phyloP scores from a whole-genome alignment of 2,888 invertebrate species.

The Uloborus plumipes region DNA sequence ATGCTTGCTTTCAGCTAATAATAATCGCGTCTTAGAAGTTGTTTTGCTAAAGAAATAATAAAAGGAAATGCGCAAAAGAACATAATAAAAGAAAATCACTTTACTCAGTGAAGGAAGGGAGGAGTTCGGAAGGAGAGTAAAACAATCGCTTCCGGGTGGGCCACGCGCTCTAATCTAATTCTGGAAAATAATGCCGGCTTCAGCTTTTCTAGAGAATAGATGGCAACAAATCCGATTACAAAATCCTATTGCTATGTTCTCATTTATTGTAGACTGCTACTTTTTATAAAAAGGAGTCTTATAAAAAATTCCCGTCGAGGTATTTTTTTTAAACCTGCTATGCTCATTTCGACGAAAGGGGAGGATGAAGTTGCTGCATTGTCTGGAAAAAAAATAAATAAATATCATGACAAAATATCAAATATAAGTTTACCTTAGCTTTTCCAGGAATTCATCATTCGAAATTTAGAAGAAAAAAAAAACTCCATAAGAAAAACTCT shows the following conservation, averaged over 20 bases:
- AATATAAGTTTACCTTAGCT: constrained; percentile 16
- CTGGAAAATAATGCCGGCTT: constrained; percentile 55
- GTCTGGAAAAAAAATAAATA: constrained; percentile 37
- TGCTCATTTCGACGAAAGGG: constrained; percentile 44
- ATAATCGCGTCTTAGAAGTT: constrained; percentile 53
- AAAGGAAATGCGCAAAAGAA: constrained; percentile 10
- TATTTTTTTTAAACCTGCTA: constrained; percentile 7
- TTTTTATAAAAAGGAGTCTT: too few species aligned
- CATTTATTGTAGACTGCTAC: constrained; percentile 42
- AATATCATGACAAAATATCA: constrained; percentile 1
- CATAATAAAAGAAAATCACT: constrained; percentile 23
- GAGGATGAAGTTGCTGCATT: constrained; percentile 26
- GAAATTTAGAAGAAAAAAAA: too few species aligned
- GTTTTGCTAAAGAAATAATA: constrained; percentile 38
- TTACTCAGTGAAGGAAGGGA: constrained; percentile 17
- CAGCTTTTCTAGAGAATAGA: constrained; percentile 31
- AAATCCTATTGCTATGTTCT: constrained; percentile 59
- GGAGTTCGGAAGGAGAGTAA: constrained; percentile 12
- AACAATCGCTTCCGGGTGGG: constrained; percentile 42
- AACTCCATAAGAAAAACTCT: too few species aligned
- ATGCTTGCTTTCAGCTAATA: constrained; percentile 43
- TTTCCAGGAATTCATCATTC: background rate
- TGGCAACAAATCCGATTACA: constrained; percentile 61
- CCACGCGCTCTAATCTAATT: constrained; percentile 57
- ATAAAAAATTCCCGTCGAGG: background rate